Evolutionary conservation across 2,797 vertebrate species (phyloP).

Genomic region (Numenius phaeopus): DNA sequence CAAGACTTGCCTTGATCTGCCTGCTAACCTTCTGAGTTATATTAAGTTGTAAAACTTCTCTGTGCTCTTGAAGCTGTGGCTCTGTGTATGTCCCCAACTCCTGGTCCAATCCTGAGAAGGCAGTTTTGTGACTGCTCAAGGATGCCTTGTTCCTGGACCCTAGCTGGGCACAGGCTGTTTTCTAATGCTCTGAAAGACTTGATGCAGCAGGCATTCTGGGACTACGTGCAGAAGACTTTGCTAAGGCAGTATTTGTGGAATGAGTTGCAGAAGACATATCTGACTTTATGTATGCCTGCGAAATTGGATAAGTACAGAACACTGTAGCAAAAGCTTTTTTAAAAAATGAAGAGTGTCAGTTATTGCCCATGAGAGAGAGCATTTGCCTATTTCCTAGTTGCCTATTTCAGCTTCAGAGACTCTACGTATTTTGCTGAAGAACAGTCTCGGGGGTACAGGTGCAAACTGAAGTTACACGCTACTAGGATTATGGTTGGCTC

Average conservation of each 20-base stretch:
- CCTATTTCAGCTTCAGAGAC: neutral
- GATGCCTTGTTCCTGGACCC: neutral
- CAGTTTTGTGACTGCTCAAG: neutral
- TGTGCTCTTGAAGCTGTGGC: neutral
- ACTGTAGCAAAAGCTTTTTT: neutral
- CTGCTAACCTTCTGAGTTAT: neutral
- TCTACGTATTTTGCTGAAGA: neutral
- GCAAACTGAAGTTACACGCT: neutral
- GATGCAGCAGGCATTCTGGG: neutral
- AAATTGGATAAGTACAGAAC: neutral
- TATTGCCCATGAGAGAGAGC: neutral
- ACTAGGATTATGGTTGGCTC: neutral
- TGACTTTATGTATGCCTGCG: accelerated
- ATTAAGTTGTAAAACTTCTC: neutral
- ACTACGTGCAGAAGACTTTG: accelerated
- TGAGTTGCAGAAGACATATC: neutral
- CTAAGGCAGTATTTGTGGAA: neutral
- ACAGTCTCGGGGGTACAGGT: neutral
- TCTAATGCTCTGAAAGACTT: neutral
- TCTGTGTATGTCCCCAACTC: neutral
- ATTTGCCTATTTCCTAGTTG: neutral
- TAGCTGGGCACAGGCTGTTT: accelerated
- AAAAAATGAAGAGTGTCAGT: neutral
- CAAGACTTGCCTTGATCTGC: neutral
- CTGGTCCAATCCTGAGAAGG: neutral